Base-by-base conservation (phyloP, 2,888 invertebrate species). In the Taenaris catops region DNA sequence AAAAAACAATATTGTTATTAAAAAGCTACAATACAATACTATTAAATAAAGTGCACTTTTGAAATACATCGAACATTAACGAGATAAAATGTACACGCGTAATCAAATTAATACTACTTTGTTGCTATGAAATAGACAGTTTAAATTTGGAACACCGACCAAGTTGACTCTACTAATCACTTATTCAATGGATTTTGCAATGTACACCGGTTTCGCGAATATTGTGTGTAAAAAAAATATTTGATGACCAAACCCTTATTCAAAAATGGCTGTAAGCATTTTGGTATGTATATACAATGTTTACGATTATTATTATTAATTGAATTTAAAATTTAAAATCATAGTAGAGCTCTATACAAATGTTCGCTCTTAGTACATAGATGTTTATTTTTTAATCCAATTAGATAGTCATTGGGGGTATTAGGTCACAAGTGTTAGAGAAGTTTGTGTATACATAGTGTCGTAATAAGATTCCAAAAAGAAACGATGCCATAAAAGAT, bases 141-240 rank as follows among this genome's bases (percentile, higher is more conserved):
- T n/a, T n/a, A n/a, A n/a, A n/a, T n/a, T n/a, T n/a, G n/a, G n/a
- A n/a, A n/a, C n/a, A n/a, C n/a, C n/a, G n/a, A n/a, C n/a, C n/a
- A n/a, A n/a, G n/a, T n/a, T n/a, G n/a, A n/a, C n/a, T n/a, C n/a
- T n/a, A n/a, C n/a, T n/a, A n/a, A n/a, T n/a, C n/a, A n/a, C n/a
- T n/a, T n/a, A n/a, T n/a, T 33, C 40, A 44, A 47, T 41, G 46
- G 36, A 39, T 49, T 47, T 48, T 19, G 41, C 25, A 47, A 48
- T 38, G 34, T 23, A 39, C 25, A 28, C 18, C 35, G 44, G 53
- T 50, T 40, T 41, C 25, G 32, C 12, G 36, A 20, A 28, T 34
- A 34, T 35, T 38, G 27, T 39, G 37, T 38, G 26, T 21, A 39
- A 34, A 37, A 36, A 28, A 33, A 20, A 27, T 29, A 39, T 48